Percentiles rank a stretch among this genome's conserved stretches.
Conservation (phyloP, 2,797 vertebrate genomes). For the Spinibarbus caldwelli region DNA sequence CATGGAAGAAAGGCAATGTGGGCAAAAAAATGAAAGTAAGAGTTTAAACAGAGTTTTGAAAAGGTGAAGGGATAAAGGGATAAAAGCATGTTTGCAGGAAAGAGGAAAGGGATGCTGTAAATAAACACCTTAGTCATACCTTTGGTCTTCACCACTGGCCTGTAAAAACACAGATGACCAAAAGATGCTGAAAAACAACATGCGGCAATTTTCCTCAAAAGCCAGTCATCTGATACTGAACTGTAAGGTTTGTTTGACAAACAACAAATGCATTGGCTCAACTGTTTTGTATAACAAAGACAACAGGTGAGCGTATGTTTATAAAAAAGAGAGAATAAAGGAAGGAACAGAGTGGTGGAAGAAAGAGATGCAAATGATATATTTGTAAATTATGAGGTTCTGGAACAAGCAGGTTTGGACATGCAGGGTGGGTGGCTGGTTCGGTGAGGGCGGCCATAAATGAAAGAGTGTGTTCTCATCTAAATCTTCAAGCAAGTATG, state of each 20-base stretch:
- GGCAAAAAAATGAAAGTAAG: background rate
- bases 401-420: background rate
- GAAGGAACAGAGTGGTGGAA: background rate
- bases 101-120: conserved; percentile 22
- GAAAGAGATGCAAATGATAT: background rate
- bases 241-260: conserved; percentile 4
- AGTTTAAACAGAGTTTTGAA: conserved; percentile 14
- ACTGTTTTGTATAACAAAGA: background rate
- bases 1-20: conserved; percentile 3
- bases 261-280: conserved; percentile 17
- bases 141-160: conserved; percentile 15
- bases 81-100: conserved; percentile 28
- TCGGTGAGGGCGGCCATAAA: background rate
- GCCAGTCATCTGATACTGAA: conserved; percentile 8
- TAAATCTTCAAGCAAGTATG: conserved; percentile 5
- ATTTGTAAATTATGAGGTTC: conserved; percentile 4
- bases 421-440: background rate
- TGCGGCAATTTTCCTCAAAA: background rate
- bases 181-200: conserved; percentile 1
- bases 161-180: conserved; percentile 2
- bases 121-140: conserved; percentile 40
- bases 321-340: conserved; percentile 3
- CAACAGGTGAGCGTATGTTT: conserved; percentile 7
- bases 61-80: conserved; percentile 1
- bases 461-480: conserved; percentile 1